phyloP scores from a whole-genome alignment of 1,140 invertebrate species.

The Diorhabda sublineata region DNA sequence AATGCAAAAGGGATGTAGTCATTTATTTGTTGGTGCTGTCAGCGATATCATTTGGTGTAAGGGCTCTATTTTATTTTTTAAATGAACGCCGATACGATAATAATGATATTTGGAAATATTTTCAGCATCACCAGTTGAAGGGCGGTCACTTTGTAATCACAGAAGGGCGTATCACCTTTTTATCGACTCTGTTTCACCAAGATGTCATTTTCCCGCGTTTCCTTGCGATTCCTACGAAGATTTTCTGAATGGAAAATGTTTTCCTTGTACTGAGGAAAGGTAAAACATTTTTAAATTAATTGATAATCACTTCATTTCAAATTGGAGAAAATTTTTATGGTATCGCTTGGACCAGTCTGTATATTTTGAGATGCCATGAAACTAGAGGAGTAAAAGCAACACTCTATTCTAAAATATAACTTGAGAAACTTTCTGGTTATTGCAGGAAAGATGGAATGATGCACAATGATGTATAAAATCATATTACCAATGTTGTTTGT shows the following conservation, averaged over 20 bases:
- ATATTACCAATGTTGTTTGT: too few species aligned
- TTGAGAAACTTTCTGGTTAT: too few species aligned
- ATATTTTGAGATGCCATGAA: too few species aligned
- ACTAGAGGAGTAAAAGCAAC: too few species aligned
- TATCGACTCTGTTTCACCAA: conserved; percentile 85
- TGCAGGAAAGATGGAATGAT: too few species aligned
- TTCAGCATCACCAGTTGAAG: conserved; percentile 68
- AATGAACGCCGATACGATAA: background rate
- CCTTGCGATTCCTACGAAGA: conserved; percentile 82
- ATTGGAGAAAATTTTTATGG: too few species aligned
- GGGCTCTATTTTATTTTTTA: conserved; percentile 39
- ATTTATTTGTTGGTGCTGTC: conserved; percentile 85
- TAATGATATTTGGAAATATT: conserved; percentile 3
- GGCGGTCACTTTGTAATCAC: conserved; percentile 86
- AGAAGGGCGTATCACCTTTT: conserved; percentile 89
- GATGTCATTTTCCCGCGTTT: conserved; percentile 85
- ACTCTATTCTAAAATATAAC: too few species aligned
- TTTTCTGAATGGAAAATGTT: conserved; percentile 72
- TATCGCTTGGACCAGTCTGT: too few species aligned
- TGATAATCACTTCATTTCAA: too few species aligned
- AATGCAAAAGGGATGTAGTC: conserved; percentile 77
- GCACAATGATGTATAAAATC: too few species aligned
- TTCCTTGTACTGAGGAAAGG: conserved; percentile 57
- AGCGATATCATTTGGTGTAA: conserved; percentile 88
- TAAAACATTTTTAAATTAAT: conserved; percentile 23